A percentile compares a stretch with the other conserved stretches of the same genome.
These are phyloP conservation scores for Betta splendens DNA, from an alignment of 2,797 vertebrate species.

Conservation along the genomic window DNA sequence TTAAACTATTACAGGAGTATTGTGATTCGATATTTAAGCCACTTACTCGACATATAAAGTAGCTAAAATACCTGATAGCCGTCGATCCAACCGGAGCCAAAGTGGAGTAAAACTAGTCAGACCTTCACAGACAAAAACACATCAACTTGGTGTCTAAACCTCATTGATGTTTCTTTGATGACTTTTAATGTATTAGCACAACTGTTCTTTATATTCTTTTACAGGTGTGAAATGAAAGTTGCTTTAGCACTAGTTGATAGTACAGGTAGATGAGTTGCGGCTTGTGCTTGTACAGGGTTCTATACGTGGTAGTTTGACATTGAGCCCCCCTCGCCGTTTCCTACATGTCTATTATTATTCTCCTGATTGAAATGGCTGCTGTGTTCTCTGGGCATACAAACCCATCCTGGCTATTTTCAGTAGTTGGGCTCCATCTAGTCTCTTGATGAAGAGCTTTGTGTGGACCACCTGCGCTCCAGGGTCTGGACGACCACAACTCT, in stretches of 20 bases:
- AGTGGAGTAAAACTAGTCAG: too few relatives aligned
- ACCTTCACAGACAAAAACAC: too few relatives aligned
- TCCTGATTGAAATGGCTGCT: conserved; percentile 53
- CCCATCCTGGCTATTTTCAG: conserved; percentile 39
- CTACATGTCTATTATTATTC: conserved; percentile 11
- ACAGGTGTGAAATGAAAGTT: too few relatives aligned
- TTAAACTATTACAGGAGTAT: neutral
- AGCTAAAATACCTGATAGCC: neutral
- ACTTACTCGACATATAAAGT: too few relatives aligned
- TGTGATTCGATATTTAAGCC: conserved; percentile 2
- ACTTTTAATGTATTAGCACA: too few relatives aligned
- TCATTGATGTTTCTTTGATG: too few relatives aligned
- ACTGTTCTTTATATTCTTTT: too few relatives aligned
- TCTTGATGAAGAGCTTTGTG: conserved; percentile 59
- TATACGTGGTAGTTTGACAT: neutral
- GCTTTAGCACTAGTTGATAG: too few relatives aligned
- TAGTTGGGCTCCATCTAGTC: conserved; percentile 52
- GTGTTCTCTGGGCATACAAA: conserved; percentile 35
- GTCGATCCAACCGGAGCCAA: too few relatives aligned
- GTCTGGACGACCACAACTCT: conserved; percentile 39
- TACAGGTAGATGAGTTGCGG: too few relatives aligned
- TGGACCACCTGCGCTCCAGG: conserved; percentile 66
- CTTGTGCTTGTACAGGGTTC: too few relatives aligned
- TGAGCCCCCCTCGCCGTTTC: conserved; percentile 5
- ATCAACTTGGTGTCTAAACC: too few relatives aligned